Evolutionary conservation across 1,140 invertebrate species (phyloP), one percentile per base, ranked within the genome.

Genomic region (Euura lappo): DNA sequence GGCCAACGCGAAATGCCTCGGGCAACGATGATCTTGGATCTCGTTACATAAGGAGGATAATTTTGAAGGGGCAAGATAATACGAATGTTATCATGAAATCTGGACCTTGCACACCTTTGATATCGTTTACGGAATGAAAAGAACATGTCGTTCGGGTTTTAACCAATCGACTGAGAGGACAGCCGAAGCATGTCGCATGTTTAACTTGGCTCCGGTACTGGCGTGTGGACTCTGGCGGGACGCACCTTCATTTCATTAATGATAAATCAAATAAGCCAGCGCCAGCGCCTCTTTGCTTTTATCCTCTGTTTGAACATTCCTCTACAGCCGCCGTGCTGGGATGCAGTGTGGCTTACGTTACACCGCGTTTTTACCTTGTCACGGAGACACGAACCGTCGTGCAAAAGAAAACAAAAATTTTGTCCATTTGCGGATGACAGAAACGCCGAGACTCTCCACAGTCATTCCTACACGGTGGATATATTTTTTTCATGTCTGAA

Each of bases 211-310:
- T 68, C 44, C 3, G 51, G 13, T n/a, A n/a, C 13, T 60, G 51
- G 51, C 47, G 11, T 68, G 28, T 68, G 28, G 8, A 68, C 66
- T 42, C 44, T 68, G 66, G 8, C 28, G 44, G 42, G 42, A 68
- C 66, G 66, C 66, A 68, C 44, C 66, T 68, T 68, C 66, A 68
- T 68, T 68, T 68, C 44, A 44, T 68, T 68, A 68, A 68, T 68
- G 66, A 68, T 68, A 68, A 68, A 68, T 68, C 66, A 68, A 68
- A 28, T 68, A 68, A 8, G 66, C 66, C 28, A 68, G 28, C 66
- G 10, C 8, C 66, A 7, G 0, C 66, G 13, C 66, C 3, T 5
- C 28, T 68, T 68, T 68, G 28, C 66, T 28, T 42, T 42, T 68
- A n/a, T 4, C 13, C 51, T 60, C 13, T 11, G 13, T 60, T 60